Base-by-base conservation (phyloP, 2,797 vertebrate species). In the Mus minutoides region DNA sequence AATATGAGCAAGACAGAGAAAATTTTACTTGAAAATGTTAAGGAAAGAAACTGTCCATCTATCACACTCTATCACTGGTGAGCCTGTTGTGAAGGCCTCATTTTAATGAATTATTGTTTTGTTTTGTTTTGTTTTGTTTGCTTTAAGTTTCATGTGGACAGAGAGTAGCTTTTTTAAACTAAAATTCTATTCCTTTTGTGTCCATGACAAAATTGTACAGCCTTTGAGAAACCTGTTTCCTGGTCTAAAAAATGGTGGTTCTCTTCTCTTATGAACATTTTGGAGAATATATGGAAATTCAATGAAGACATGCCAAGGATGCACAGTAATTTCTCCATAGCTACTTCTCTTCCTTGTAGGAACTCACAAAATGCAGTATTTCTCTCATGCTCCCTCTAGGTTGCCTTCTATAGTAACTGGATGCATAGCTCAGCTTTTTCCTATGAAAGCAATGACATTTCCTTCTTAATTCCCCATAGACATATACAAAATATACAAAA, bases 161-260 rank as follows among this genome's bases (percentile, higher is more conserved):
- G 46, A 94, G 26, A 49, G 40, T 83, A 12, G 3, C 37, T 80
- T 82, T 79, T 64, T 64, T 10, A 37, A 90, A 67, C 3, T 2
- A 26, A 16, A 43, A 17, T 54, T 85, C 24, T n/a, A 62, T 86
- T 49, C 6, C 54, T 60, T 34, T 3, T 56, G 37, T 56, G 7
- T 56, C 16, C 24, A 0, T 91, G 75, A 94, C 26, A 85, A 54
- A 75, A 43, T 21, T 73, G 5, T 7, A 26, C n/a, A 13, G 88
- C 60, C 69, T 92, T 43, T 56, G 69, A 82, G 86, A 75, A 96
- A 24, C 29, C 6, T 91, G 29, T 88, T 88, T 86, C 40, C 60
- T 76, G 9, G 29, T 62, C 90, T 85, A 17, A 56, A 77, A 52
- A 91, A 12, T 31, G 67, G 14, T 31, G 26, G 79, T 88, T 62